These are phyloP conservation scores for Heliconius sara DNA, from an alignment of 2,888 invertebrate genomes.

Conservation along the genomic window DNA sequence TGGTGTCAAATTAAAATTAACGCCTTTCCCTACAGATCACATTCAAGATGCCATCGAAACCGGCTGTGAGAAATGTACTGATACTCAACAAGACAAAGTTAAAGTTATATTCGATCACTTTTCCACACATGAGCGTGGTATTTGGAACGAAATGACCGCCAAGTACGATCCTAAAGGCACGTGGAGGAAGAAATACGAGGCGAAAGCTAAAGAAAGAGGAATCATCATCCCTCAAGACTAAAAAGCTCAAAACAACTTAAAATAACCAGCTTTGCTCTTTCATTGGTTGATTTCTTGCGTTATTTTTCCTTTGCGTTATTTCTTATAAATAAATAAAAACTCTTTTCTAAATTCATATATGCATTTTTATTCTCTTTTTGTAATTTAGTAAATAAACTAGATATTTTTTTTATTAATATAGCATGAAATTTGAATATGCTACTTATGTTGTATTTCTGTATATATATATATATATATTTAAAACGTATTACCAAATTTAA, in stretches of 20 bases:
- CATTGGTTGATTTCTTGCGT: neutral
- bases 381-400: too few species aligned
- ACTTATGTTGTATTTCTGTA: too few species aligned
- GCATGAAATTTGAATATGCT: too few species aligned
- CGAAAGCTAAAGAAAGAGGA: conserved; percentile 1
- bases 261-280: neutral
- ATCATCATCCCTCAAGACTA: conserved; percentile 7
- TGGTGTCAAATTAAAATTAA: neutral
- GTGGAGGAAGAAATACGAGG: conserved; percentile 19
- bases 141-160: conserved; percentile 18
- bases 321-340: neutral
- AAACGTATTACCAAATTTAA: too few species aligned
- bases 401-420: too few species aligned
- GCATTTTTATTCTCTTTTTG: too few species aligned
- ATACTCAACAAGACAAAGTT: neutral
- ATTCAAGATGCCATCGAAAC: conserved; percentile 15
- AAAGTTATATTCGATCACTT: neutral
- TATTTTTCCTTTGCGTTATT: neutral
- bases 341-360: neutral
- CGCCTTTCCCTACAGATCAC: neutral
- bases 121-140: neutral
- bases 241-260: neutral
- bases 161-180: conserved; percentile 1
- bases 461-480: too few species aligned
- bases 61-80: conserved; percentile 17